These are phyloP conservation scores for Chironomus striatipennis DNA, from an alignment of 1,140 invertebrate genomes.

Conservation along the genomic window DNA sequence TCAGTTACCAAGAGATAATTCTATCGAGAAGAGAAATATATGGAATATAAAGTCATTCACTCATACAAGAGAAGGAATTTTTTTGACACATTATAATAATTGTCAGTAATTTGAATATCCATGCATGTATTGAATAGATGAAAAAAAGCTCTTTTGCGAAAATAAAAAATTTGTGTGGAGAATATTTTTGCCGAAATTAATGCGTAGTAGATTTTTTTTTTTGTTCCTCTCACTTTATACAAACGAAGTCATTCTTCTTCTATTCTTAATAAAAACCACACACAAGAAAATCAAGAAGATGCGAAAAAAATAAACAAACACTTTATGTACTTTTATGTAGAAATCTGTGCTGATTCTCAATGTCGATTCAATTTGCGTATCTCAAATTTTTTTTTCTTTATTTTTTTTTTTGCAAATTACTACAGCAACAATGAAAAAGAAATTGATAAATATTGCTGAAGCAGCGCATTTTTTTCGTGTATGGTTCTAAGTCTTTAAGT, in stretches of 20 bases:
- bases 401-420: not conserved
- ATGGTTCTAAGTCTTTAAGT: too few relatives aligned
- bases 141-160: too few relatives aligned
- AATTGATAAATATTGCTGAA: too few relatives aligned
- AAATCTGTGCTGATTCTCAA: not conserved
- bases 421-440: not conserved
- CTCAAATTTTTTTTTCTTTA: not conserved
- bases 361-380: slow-evolving; percentile 7
- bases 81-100: too few relatives aligned
- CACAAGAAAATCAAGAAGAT: not conserved
- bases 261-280: not conserved
- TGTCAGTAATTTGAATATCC: too few relatives aligned
- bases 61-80: too few relatives aligned
- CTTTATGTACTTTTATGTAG: not conserved
- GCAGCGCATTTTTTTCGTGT: too few relatives aligned
- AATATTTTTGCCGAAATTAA: not conserved
- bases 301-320: not conserved
- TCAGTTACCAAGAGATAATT: slow-evolving; percentile 3
- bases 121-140: too few relatives aligned
- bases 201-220: slow-evolving; percentile 1
- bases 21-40: too few relatives aligned
- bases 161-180: not conserved
- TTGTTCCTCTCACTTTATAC: not conserved
- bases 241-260: not conserved
- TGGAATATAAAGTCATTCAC: too few relatives aligned